Evolutionary conservation across 2,888 invertebrate species (phyloP), one percentile per base, ranked within the genome.

Genomic region (Acanthosoma haemorrhoidale): DNA sequence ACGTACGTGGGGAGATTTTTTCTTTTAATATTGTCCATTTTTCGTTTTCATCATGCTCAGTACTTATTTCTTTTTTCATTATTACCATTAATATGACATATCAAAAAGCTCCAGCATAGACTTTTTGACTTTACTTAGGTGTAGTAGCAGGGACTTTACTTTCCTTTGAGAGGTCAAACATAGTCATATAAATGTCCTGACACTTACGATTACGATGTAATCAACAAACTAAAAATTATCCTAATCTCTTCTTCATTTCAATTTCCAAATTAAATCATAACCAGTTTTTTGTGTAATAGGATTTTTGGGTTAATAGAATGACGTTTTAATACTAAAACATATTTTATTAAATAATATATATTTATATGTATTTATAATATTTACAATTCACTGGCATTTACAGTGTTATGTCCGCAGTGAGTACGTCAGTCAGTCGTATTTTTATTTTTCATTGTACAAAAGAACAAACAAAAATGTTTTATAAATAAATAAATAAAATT

Each of bases 401-500:
- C 31, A 29, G 3, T 59, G 3, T 60, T 13, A 2, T 18, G 60
- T 60, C 60, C 15, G 2, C 13, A 16, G 60, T 60, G 15, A 34
- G 29, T 36, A 11, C 11, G 38, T 60, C 9, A 60, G 60, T 60
- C 32, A 34, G 32, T 60, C 60, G 32, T 60, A 60, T 9, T 8
- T 60, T 25, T 21, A 9, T n/a, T 60, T 18, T 18, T 4, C 13
- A 36, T 36, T 60, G 60, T 18, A 34, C 13, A 60, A n/a, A 15
- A 60, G 3, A 60, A 18, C 29, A 18, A 67, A 66, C 57, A 70
- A 69, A 70, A 57, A 66, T 18, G 25, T 18, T 36, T 63, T 11
- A 63, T 51, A 51, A 34, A 60, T 68, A 70, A 70, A 69, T n/a
- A n/a, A n/a, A n/a, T n/a, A n/a, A 72, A 72, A 72, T 71, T 66